These are phyloP conservation scores for Mongoloraphidia duomilia DNA, from an alignment of 2,888 invertebrate species.

Conservation along the genomic window DNA sequence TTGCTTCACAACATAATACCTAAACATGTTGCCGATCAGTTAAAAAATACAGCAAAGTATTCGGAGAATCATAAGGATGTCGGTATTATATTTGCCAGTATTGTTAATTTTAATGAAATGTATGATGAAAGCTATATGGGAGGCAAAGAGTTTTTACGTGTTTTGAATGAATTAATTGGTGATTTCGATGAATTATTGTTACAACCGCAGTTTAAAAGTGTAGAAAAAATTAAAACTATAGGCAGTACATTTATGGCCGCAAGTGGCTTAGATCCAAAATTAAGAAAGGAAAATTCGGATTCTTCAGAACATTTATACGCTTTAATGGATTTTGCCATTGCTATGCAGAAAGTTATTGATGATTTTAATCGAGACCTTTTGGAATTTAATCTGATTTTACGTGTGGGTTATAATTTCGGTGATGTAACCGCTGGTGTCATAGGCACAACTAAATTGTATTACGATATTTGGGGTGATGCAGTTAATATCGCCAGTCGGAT, in stretches of 20 bases:
- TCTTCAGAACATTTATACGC: conserved; percentile 69
- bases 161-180: conserved; percentile 88
- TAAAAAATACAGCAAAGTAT: conserved; percentile 86
- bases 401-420: conserved; percentile 85
- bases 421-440: conserved; percentile 95
- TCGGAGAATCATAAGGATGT: conserved; percentile 87
- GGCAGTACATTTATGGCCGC: conserved; percentile 97
- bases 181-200: conserved; percentile 91
- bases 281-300: conserved; percentile 51
- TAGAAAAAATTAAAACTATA: conserved; percentile 97
- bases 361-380: conserved; percentile 81
- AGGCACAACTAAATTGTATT: conserved; percentile 88
- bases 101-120: conserved; percentile 94
- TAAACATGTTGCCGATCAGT: conserved; percentile 82
- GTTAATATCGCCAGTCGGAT: conserved; percentile 94
- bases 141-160: conserved; percentile 86
- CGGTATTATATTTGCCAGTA: conserved; percentile 90
- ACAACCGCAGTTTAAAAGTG: conserved; percentile 63
- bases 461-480: conserved; percentile 98
- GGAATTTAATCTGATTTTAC: conserved; percentile 73
- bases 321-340: conserved; percentile 85
- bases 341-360: conserved; percentile 75
- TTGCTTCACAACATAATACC: conserved; percentile 94
- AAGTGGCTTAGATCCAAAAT: conserved; percentile 76
- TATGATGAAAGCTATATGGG: conserved; percentile 94